Evolutionary conservation across 2,888 invertebrate species (phyloP).

Genomic region (Prosopocoilus inquinatus): DNA sequence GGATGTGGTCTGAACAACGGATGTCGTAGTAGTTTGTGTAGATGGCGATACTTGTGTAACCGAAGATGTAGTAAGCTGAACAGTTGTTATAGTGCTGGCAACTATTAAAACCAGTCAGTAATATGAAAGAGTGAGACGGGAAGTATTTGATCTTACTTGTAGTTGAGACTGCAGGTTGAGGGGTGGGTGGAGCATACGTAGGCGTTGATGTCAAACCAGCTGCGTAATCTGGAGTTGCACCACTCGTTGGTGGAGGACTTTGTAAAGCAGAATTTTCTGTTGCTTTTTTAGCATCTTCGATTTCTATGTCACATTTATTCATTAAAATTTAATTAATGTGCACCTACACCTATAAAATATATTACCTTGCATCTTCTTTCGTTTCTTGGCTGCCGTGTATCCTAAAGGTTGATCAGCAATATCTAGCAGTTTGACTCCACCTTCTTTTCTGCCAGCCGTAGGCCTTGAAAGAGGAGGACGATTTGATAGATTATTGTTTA

Average conservation of each 20-base stretch:
- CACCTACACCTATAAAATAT: background rate
- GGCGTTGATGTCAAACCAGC: constrained; percentile 68
- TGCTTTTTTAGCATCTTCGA: constrained; percentile 63
- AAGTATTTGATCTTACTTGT: constrained; percentile 29
- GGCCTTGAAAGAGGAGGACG: constrained; percentile 61
- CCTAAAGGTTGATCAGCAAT: constrained; percentile 90
- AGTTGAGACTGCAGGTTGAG: constrained; percentile 42
- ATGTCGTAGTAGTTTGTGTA: constrained; percentile 9
- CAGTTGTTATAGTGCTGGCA: constrained; percentile 27
- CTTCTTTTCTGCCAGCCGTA: constrained; percentile 74
- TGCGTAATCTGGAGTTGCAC: constrained; percentile 77
- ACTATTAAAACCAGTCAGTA: background rate
- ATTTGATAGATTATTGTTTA: constrained; percentile 52
- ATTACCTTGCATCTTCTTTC: constrained; percentile 76
- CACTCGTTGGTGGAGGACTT: constrained; percentile 41
- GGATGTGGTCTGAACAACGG: constrained; percentile 39
- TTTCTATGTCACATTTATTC: constrained; percentile 48
- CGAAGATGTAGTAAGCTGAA: constrained; percentile 14
- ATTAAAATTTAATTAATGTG: background rate
- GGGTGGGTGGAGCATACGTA: constrained; percentile 48
- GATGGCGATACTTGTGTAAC: constrained; percentile 16
- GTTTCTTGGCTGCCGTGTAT: constrained; percentile 80
- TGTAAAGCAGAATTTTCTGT: constrained; percentile 49
- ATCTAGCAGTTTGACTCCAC: constrained; percentile 92
- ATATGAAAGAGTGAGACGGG: too few relatives aligned